Conservation (phyloP, 2,888 invertebrate genomes). For the Dynastes maya region DNA sequence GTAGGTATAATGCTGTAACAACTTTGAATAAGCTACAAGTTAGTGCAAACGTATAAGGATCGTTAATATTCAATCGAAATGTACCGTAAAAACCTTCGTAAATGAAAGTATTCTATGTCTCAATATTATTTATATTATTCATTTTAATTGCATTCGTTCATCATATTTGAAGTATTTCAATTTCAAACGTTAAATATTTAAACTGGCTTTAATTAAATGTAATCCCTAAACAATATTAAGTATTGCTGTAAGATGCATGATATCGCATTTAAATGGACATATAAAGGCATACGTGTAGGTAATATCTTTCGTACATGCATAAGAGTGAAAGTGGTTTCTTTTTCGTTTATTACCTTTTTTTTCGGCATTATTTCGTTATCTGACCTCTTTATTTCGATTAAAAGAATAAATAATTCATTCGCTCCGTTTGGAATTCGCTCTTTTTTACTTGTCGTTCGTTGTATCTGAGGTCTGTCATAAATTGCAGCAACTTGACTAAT, state of each 20-base stretch:
- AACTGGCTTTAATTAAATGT: too few relatives aligned
- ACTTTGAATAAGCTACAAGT: too few relatives aligned
- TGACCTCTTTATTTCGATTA: slow-evolving; percentile 14
- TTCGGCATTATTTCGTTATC: background rate
- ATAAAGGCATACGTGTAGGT: background rate
- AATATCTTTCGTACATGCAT: background rate
- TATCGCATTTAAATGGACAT: background rate
- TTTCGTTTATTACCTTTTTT: background rate
- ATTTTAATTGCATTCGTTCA: background rate
- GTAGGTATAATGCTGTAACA: too few relatives aligned
- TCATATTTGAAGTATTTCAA: background rate
- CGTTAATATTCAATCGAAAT: background rate
- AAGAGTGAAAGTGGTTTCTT: slow-evolving; percentile 22
- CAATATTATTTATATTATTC: slow-evolving; percentile 8
- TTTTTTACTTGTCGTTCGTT: background rate
- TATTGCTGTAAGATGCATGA: background rate
- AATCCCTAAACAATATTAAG: too few relatives aligned
- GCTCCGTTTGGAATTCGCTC: background rate
- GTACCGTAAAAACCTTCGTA: background rate
- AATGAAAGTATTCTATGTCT: background rate
- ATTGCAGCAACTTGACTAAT: background rate
- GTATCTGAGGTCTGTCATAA: slow-evolving; percentile 2
- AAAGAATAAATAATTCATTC: slow-evolving; percentile 19
- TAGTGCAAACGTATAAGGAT: too few relatives aligned
- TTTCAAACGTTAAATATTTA: background rate